These are phyloP conservation scores for Apteryx owenii DNA, from an alignment of 2,113 vertebrate genomes.

Conservation along the genomic window DNA sequence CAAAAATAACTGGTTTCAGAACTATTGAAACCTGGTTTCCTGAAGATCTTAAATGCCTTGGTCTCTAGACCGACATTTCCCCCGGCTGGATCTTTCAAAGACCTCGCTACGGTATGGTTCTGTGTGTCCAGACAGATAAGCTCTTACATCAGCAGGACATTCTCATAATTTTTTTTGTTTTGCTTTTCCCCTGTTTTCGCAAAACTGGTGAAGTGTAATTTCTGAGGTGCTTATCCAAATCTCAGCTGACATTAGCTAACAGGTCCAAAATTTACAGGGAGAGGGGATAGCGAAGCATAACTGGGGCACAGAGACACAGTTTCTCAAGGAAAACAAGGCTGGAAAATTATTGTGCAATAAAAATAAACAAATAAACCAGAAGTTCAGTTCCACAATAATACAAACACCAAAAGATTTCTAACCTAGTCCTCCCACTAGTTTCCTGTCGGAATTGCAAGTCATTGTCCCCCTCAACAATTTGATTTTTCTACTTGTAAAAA, in stretches of 20 bases:
- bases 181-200: neutral
- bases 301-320: neutral
- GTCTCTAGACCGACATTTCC: neutral
- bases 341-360: neutral
- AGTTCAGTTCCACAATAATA: neutral
- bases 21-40: neutral
- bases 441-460: neutral
- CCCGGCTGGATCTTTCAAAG: neutral
- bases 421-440: neutral
- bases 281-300: rapidly evolving
- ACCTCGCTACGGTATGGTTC: neutral
- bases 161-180: neutral
- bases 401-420: neutral
- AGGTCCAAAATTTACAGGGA: neutral
- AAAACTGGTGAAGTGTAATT: neutral
- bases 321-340: neutral
- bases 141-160: neutral
- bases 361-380: neutral
- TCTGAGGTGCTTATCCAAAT: neutral
- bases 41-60: neutral
- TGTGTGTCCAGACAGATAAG: neutral
- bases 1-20: neutral
- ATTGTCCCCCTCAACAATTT: neutral
- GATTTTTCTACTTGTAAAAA: neutral
- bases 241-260: neutral